phyloP scores from a whole-genome alignment of 2,113 vertebrate species.

The Halichoerus grypus region DNA sequence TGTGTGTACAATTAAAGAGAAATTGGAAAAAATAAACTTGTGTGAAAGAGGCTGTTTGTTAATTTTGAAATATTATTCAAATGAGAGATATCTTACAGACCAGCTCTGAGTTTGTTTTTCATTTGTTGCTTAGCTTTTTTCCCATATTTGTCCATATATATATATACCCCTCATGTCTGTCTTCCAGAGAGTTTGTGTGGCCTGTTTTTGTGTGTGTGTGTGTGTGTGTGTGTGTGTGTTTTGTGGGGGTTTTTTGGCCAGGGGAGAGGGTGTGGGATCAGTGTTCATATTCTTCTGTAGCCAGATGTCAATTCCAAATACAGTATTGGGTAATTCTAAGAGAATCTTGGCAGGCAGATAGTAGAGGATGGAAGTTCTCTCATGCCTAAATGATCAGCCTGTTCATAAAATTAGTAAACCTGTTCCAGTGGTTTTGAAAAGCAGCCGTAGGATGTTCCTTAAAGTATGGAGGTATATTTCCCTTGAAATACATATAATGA shows the following conservation, averaged over 20 bases:
- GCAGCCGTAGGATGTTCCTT: neutral
- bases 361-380: neutral
- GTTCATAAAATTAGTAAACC: neutral
- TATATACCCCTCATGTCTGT: neutral
- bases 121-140: neutral
- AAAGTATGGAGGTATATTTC: neutral
- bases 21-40: conserved; percentile 3
- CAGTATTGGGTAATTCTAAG: conserved; percentile 13
- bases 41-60: neutral
- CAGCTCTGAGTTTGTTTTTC: conserved; percentile 49
- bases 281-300: neutral
- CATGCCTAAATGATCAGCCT: neutral
- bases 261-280: neutral
- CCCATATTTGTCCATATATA: neutral
- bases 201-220: neutral
- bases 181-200: neutral
- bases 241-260: neutral
- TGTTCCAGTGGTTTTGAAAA: conserved; percentile 14
- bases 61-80: neutral
- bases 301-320: neutral
- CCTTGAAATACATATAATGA: neutral
- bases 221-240: neutral
- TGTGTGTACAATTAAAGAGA: neutral
- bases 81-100: neutral
- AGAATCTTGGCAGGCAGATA: neutral